Conservation (phyloP, 2,888 invertebrate genomes). For the Aspidiotus destructor region DNA sequence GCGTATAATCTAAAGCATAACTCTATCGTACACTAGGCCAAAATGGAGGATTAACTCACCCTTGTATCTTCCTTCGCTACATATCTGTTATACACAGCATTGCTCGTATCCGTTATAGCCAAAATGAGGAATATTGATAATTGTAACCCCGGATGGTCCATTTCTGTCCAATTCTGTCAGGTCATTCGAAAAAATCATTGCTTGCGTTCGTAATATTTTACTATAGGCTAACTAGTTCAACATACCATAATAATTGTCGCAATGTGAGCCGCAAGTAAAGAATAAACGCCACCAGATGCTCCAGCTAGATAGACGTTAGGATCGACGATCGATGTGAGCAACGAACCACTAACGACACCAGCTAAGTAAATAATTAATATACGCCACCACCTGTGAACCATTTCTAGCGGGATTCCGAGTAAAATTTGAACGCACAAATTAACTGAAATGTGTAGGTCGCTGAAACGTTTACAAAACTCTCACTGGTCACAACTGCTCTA, state of each 20-base stretch:
- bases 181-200: neutral
- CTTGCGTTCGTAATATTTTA: neutral
- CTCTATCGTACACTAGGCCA: too few species aligned
- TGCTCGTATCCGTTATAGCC: constrained; percentile 72
- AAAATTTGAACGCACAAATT: constrained; percentile 86
- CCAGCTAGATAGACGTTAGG: constrained; percentile 76
- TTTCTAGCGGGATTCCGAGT: constrained; percentile 86
- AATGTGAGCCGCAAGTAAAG: constrained; percentile 84
- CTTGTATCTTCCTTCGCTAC: constrained; percentile 55
- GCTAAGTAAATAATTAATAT: constrained; percentile 72
- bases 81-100: constrained; percentile 83
- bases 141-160: constrained; percentile 85
- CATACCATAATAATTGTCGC: constrained; percentile 79
- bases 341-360: constrained; percentile 74
- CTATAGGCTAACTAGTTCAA: constrained; percentile 5
- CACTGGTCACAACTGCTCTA: neutral
- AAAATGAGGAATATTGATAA: constrained; percentile 71
- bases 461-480: constrained; percentile 41
- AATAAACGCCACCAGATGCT: constrained; percentile 91
- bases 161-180: constrained; percentile 84
- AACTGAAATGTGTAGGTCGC: constrained; percentile 75
- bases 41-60: constrained; percentile 35
- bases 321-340: constrained; percentile 70
- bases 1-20: too few species aligned
- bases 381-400: constrained; percentile 94